Conservation (phyloP, 2,888 invertebrate genomes). For the Orgyia antiqua region DNA sequence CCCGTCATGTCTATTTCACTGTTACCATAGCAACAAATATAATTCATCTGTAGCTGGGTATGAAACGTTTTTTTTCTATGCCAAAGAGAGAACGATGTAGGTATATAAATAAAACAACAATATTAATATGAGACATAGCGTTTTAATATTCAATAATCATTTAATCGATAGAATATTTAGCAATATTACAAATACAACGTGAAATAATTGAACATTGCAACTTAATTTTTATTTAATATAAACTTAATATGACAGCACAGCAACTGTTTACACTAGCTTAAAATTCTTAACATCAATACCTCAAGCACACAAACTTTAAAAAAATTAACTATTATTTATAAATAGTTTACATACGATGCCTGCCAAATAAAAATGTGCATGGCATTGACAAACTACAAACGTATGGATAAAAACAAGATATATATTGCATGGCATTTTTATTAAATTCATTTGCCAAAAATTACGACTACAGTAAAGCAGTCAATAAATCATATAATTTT, state of each 20-base stretch:
- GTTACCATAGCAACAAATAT: too few species aligned
- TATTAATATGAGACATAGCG: constrained; percentile 72
- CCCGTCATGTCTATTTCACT: too few species aligned
- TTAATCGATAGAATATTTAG: constrained; percentile 75
- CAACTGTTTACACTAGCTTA: constrained; percentile 49
- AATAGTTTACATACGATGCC: constrained; percentile 37
- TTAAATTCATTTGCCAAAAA: too few species aligned
- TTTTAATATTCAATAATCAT: constrained; percentile 74
- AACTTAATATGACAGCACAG: constrained; percentile 68
- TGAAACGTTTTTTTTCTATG: too few species aligned
- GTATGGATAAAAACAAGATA: too few species aligned
- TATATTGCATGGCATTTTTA: too few species aligned
- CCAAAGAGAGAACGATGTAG: too few species aligned
- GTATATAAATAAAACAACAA: constrained; percentile 41
- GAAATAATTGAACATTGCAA: constrained; percentile 73
- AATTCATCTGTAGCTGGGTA: too few species aligned
- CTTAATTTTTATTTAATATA: constrained; percentile 49
- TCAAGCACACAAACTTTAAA: constrained; percentile 68
- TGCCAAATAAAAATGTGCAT: too few species aligned
- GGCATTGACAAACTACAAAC: too few species aligned
- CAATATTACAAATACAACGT: constrained; percentile 76
- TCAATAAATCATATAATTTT: too few species aligned
- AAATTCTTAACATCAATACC: constrained; percentile 47
- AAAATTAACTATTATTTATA: constrained; percentile 46
- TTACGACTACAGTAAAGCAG: too few species aligned